phyloP scores from a whole-genome alignment of 2,113 vertebrate genomes.

The Trochalopteron elliotii region DNA sequence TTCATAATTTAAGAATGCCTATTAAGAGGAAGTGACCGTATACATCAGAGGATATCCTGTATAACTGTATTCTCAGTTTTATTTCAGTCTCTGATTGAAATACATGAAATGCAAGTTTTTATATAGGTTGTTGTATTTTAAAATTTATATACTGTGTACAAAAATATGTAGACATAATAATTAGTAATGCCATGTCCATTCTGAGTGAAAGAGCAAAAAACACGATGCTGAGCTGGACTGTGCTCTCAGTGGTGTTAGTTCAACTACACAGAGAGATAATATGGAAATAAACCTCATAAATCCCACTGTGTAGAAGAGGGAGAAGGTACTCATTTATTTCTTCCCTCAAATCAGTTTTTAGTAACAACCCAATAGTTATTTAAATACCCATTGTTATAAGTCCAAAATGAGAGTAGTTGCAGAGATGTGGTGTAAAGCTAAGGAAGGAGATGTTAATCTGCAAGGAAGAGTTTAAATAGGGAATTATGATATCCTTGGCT shows the following conservation, averaged over 20 bases:
- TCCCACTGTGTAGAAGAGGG: not conserved
- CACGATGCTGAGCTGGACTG: not conserved
- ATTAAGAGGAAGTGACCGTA: not conserved
- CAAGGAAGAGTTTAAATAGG: constrained; percentile 59
- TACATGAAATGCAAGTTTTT: not conserved
- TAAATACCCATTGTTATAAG: constrained; percentile 44
- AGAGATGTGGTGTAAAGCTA: constrained; percentile 37
- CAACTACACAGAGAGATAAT: not conserved
- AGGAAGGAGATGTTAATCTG: constrained; percentile 59
- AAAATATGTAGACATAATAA: not conserved
- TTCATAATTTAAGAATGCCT: constrained; percentile 28
- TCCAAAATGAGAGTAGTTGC: constrained; percentile 4
- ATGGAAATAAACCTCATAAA: constrained; percentile 36
- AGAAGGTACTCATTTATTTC: constrained; percentile 18
- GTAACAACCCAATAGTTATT: constrained; percentile 31
- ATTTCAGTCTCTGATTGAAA: not conserved
- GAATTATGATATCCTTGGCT: constrained; percentile 75
- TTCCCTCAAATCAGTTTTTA: constrained; percentile 17
- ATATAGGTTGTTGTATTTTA: not conserved
- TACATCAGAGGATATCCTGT: not conserved
- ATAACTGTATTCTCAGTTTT: not conserved
- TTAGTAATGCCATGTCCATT: not conserved
- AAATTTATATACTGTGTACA: not conserved
- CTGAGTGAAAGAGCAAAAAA: not conserved
- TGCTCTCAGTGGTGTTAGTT: not conserved